These are phyloP conservation scores for Larimichthys polyactis DNA, from an alignment of 2,113 vertebrate species.

Conservation along the genomic window DNA sequence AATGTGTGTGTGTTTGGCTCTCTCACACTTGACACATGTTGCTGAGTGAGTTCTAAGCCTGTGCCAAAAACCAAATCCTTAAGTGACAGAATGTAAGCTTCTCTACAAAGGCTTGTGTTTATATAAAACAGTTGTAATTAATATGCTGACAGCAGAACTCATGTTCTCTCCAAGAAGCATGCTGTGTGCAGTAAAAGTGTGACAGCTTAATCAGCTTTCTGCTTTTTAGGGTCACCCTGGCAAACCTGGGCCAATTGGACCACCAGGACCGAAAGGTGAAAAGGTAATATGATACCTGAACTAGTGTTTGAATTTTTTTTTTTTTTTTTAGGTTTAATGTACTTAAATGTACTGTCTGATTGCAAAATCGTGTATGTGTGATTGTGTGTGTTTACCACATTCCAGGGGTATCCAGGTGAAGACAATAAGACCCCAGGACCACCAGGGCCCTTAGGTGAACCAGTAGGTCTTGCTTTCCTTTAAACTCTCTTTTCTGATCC, in stretches of 20 bases:
- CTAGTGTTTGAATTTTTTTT: not conserved
- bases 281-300: conserved; percentile 86
- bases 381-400: conserved; percentile 52
- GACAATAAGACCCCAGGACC: conserved; percentile 90
- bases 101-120: conserved; percentile 35
- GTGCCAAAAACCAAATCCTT: conserved; percentile 47
- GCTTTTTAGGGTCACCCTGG: conserved; percentile 90
- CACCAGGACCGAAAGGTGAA: conserved; percentile 95
- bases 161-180: conserved; percentile 35
- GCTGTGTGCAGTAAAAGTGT: conserved; percentile 27
- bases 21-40: conserved; percentile 29
- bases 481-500: conserved; percentile 72
- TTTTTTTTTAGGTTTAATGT: not conserved
- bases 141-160: conserved; percentile 42
- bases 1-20: conserved; percentile 3
- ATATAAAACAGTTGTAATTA: conserved; percentile 44
- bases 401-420: conserved; percentile 95
- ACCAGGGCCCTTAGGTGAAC: conserved; percentile 98
- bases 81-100: conserved; percentile 23
- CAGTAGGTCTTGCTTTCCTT: conserved; percentile 98
- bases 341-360: not conserved
- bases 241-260: conserved; percentile 87
- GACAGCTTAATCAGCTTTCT: conserved; percentile 22
- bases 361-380: conserved; percentile 24
- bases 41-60: conserved; percentile 55